phyloP scores from a whole-genome alignment of 2,113 vertebrate genomes.

The Megaceryle torquata region DNA sequence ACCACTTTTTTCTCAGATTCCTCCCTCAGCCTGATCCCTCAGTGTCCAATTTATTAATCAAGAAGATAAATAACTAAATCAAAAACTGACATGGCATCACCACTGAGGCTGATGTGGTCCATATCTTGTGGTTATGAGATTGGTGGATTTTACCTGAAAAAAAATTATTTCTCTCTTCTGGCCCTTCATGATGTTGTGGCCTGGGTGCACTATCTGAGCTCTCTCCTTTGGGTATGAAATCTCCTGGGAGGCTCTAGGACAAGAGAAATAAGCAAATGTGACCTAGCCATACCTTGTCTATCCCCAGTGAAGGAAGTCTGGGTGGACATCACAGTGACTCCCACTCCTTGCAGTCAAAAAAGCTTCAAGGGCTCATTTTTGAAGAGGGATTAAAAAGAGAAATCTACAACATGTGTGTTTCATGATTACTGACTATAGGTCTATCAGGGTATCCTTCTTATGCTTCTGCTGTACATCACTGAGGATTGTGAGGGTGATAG shows the following conservation, averaged over 20 bases:
- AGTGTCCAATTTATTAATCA: background rate
- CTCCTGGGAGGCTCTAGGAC: background rate
- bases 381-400: background rate
- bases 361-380: background rate
- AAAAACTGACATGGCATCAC: background rate
- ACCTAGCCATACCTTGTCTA: background rate
- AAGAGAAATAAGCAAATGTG: background rate
- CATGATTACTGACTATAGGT: background rate
- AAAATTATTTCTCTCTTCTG: background rate
- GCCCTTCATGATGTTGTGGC: background rate
- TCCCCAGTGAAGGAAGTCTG: background rate
- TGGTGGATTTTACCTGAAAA: background rate
- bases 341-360: background rate
- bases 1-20: background rate
- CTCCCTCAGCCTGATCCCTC: background rate
- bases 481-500: background rate
- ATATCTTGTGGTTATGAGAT: background rate
- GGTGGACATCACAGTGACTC: background rate
- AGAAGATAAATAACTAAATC: background rate
- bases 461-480: background rate
- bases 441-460: background rate
- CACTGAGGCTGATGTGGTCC: background rate
- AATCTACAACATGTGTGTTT: background rate
- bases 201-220: background rate
- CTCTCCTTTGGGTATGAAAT: background rate